Evolutionary conservation across 2,113 vertebrate genomes (phyloP).

Genomic region (Cebidichthys violaceus): DNA sequence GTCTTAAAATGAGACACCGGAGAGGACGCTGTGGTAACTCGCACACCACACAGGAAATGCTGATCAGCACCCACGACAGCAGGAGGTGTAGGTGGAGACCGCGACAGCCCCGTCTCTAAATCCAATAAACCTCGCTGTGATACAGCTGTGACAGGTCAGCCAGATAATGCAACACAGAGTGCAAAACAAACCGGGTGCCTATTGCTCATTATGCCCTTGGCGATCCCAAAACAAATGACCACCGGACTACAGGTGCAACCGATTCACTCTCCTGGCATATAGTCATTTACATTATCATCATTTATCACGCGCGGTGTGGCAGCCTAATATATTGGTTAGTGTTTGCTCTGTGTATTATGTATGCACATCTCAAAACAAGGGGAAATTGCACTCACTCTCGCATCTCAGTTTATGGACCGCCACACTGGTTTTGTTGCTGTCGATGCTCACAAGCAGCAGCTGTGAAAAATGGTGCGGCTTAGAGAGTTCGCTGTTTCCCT

Average conservation of each 20-base stretch:
- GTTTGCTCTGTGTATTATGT: conserved; percentile 32
- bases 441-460: conserved; percentile 35
- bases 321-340: conserved; percentile 51
- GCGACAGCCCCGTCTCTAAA: conserved; percentile 48
- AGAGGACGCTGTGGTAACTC: conserved; percentile 25
- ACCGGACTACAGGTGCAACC: conserved; percentile 55
- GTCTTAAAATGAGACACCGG: conserved; percentile 37
- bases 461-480: conserved; percentile 36
- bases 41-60: conserved; percentile 47
- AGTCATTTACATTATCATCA: conserved; percentile 65
- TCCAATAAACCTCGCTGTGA: conserved; percentile 70
- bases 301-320: conserved; percentile 53
- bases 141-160: conserved; percentile 68
- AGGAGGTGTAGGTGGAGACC: conserved; percentile 60
- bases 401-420: conserved; percentile 42
- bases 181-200: conserved; percentile 57
- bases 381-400: conserved; percentile 38
- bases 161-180: conserved; percentile 69
- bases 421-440: conserved; percentile 20
- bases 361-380: conserved; percentile 43
- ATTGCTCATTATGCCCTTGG: conserved; percentile 56
- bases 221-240: conserved; percentile 68
- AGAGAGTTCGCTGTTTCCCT: conserved; percentile 28
- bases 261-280: conserved; percentile 49
- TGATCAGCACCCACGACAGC: conserved; percentile 60